Conservation (phyloP, 1,140 invertebrate species). For the Oscheius sp. region DNA sequence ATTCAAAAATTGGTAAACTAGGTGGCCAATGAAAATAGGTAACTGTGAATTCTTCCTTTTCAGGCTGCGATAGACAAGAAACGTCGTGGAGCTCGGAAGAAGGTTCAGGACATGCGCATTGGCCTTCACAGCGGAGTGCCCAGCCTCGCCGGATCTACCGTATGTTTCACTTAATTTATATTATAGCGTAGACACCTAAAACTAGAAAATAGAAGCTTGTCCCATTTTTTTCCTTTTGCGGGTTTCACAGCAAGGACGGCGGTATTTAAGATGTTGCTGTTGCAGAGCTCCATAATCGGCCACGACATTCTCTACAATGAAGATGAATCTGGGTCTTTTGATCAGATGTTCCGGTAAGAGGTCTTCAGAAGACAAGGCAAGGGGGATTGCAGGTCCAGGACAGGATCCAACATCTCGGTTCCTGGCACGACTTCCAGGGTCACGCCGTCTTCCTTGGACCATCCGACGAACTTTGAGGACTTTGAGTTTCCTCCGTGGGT, state of each 20-base stretch:
- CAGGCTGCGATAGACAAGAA: slow-evolving; percentile 51
- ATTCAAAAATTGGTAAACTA: background rate
- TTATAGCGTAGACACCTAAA: background rate
- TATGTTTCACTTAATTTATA: background rate
- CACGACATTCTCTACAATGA: slow-evolving; percentile 23
- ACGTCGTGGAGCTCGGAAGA: slow-evolving; percentile 56
- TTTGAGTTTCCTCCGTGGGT: slow-evolving; percentile 57
- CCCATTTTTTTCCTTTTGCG: background rate
- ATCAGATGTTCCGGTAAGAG: slow-evolving; percentile 13
- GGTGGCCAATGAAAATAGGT: background rate
- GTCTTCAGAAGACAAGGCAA: background rate
- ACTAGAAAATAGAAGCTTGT: background rate
- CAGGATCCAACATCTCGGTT: slow-evolving; percentile 53
- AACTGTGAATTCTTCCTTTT: slow-evolving; percentile 7
- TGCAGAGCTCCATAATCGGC: background rate
- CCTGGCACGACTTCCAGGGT: slow-evolving; percentile 40
- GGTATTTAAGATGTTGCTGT: too few relatives aligned
- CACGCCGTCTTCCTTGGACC: slow-evolving; percentile 49
- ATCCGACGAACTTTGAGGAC: slow-evolving; percentile 46
- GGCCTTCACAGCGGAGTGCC: background rate
- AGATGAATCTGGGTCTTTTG: slow-evolving; percentile 23
- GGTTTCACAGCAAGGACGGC: too few relatives aligned
- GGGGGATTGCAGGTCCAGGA: slow-evolving; percentile 39
- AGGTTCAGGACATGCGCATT: slow-evolving; percentile 49
- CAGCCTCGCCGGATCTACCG: slow-evolving; percentile 7